Evolutionary conservation across 1,140 invertebrate species (phyloP).

Genomic region (Drosophila orena): DNA sequence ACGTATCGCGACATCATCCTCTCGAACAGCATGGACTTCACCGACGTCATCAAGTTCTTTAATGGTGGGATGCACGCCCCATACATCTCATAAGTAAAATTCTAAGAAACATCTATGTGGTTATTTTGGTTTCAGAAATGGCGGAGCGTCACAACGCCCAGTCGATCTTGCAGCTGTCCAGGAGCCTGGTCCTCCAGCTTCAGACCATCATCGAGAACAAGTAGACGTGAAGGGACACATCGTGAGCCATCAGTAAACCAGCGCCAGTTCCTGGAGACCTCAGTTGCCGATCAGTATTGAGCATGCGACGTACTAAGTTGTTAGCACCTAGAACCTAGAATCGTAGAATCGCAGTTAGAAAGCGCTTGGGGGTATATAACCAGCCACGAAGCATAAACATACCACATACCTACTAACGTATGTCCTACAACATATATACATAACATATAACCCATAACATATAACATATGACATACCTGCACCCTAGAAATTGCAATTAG

Average conservation of each 20-base stretch:
- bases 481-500: constrained; percentile 44
- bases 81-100: too few relatives aligned
- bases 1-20: constrained; percentile 97
- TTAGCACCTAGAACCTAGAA: constrained; percentile 40
- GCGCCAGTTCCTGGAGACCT: constrained; percentile 22
- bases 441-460: constrained; percentile 2
- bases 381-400: not conserved
- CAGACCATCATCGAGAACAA: constrained; percentile 96
- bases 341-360: constrained; percentile 16
- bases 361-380: constrained; percentile 9
- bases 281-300: constrained; percentile 66
- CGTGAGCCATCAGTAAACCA: not conserved
- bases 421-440: not conserved
- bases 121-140: constrained; percentile 90
- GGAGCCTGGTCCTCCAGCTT: constrained; percentile 94
- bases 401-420: not conserved
- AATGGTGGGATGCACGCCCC: too few relatives aligned
- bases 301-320: constrained; percentile 49
- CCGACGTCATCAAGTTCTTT: constrained; percentile 98
- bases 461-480: constrained; percentile 5
- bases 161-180: constrained; percentile 91
- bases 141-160: constrained; percentile 95
- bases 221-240: constrained; percentile 76
- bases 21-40: constrained; percentile 98
- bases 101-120: too few relatives aligned